Evolutionary conservation across 2,113 vertebrate genomes (phyloP).

Genomic region (Saimiri boliviensis): DNA sequence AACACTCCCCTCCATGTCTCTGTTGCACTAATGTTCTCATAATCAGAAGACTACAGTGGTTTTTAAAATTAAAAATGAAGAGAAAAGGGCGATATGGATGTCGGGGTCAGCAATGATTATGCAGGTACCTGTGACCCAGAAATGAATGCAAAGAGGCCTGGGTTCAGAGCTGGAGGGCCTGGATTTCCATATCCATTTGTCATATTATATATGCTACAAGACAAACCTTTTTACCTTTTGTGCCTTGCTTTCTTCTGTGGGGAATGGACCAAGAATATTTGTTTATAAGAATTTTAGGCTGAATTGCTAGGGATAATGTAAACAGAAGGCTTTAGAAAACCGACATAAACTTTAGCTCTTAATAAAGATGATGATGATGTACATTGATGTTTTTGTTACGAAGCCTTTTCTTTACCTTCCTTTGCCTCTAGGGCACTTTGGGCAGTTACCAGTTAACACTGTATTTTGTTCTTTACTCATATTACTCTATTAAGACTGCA

Average conservation of each 20-base stretch:
- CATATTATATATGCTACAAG: not conserved
- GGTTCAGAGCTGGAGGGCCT: not conserved
- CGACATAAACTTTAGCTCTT: not conserved
- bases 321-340: not conserved
- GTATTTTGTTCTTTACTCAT: not conserved
- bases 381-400: accelerated
- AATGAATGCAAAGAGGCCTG: not conserved
- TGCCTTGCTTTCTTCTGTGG: not conserved
- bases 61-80: not conserved
- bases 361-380: not conserved
- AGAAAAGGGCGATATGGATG: no score
- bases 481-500: not conserved
- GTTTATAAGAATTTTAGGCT: not conserved
- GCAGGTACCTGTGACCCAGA: not conserved
- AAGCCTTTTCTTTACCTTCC: not conserved
- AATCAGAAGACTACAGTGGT: not conserved
- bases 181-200: not conserved
- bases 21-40: not conserved
- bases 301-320: not conserved
- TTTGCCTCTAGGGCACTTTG: not conserved
- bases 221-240: not conserved
- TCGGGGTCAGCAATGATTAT: not conserved
- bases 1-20: not conserved
- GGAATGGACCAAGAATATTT: not conserved
- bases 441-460: not conserved